Evolutionary conservation across 2,888 invertebrate species (phyloP).

Genomic region (Dorcus parallelipipedus): DNA sequence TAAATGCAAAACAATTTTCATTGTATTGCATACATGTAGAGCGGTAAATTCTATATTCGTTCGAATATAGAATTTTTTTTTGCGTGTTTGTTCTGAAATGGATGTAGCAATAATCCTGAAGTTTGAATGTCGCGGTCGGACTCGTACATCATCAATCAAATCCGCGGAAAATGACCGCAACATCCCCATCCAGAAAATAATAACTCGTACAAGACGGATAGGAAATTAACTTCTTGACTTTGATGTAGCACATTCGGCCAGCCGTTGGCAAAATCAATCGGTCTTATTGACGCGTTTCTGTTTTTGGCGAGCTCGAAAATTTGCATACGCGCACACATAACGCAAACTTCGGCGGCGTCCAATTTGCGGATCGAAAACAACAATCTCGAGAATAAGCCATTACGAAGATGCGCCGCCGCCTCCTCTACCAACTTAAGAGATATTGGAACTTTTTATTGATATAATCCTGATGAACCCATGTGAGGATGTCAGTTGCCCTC

Average conservation of each 20-base stretch:
- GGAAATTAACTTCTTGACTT: conserved; percentile 47
- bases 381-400: conserved; percentile 17
- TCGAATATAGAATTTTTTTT: too few species aligned
- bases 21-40: too few species aligned
- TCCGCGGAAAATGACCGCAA: conserved; percentile 36
- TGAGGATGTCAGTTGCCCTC: conserved; percentile 46
- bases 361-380: conserved; percentile 9
- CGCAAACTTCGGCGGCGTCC: background rate
- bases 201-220: conserved; percentile 43
- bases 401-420: conserved; percentile 19
- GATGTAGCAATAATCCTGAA: conserved; percentile 13
- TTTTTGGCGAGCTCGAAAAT: background rate
- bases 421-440: conserved; percentile 24
- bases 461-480: conserved; percentile 45
- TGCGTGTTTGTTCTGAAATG: too few species aligned
- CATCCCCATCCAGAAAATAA: conserved; percentile 39
- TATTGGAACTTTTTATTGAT: conserved; percentile 41
- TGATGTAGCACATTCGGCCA: conserved; percentile 39
- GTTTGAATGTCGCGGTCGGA: conserved; percentile 17
- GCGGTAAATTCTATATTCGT: too few species aligned
- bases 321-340: background rate
- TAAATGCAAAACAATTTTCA: too few species aligned
- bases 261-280: background rate
- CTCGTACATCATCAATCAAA: conserved; percentile 38
- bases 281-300: background rate